Evolutionary conservation across 2,888 invertebrate genomes (phyloP).

Genomic region (Diploptera punctata): DNA sequence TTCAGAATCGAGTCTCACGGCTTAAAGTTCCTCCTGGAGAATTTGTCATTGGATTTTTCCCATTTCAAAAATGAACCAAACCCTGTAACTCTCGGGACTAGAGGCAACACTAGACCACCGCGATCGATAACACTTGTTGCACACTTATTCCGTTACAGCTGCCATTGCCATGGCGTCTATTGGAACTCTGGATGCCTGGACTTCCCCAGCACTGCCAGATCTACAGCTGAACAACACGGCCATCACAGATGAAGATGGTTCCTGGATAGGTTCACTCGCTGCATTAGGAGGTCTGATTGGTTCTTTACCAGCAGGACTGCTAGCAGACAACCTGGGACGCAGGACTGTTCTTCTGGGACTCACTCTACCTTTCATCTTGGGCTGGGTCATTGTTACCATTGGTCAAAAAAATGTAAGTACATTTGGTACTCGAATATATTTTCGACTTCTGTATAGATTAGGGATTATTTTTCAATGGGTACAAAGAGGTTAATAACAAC

Average conservation of each 20-base stretch:
- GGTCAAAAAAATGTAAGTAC: slow-evolving; percentile 53
- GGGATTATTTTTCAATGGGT: neutral
- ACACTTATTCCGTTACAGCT: slow-evolving; percentile 52
- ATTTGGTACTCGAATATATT: neutral
- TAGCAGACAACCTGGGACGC: slow-evolving; percentile 74
- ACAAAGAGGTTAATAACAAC: neutral
- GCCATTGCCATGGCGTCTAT: slow-evolving; percentile 56
- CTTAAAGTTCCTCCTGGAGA: no score
- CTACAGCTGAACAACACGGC: slow-evolving; percentile 47
- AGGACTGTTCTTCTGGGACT: slow-evolving; percentile 57
- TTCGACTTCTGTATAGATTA: neutral
- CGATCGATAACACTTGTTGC: no score
- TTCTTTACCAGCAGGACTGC: slow-evolving; percentile 73
- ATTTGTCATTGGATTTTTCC: no score
- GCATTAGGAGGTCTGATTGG: slow-evolving; percentile 79
- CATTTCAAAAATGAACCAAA: no score
- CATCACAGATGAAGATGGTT: slow-evolving; percentile 47
- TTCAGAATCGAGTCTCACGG: no score
- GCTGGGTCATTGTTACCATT: slow-evolving; percentile 70
- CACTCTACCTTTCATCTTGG: no score
- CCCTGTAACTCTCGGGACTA: no score
- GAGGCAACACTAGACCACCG: no score
- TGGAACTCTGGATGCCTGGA: no score
- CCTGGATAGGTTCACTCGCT: slow-evolving; percentile 74
- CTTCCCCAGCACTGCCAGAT: no score